These are phyloP conservation scores for Daphoenositta chrysoptera DNA, from an alignment of 2,113 vertebrate species.

Conservation along the genomic window DNA sequence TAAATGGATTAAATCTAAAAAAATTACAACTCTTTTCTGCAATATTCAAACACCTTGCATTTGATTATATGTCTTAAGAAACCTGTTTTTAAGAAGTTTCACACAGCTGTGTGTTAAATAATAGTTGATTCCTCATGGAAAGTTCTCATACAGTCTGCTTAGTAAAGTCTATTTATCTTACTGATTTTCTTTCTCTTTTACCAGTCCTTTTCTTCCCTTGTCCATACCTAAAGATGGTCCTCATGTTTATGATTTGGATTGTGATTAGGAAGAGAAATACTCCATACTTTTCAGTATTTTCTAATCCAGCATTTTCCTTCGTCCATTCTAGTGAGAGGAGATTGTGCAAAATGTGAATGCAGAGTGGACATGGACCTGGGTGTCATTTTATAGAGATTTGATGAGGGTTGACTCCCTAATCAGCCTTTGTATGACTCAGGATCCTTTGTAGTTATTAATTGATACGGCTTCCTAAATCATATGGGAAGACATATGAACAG, in stretches of 20 bases:
- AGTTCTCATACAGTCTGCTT: constrained; percentile 47
- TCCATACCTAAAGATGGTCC: background rate
- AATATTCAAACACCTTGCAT: background rate
- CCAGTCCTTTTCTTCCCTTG: background rate
- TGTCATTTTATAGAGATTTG: background rate
- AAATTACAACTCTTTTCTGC: background rate
- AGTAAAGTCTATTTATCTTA: constrained; percentile 63
- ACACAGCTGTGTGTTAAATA: background rate
- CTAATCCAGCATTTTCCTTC: background rate
- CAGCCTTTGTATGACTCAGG: background rate
- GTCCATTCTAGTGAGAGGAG: background rate
- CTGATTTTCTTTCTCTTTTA: constrained; percentile 49
- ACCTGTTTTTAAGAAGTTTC: background rate
- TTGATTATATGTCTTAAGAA: background rate
- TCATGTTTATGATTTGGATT: background rate
- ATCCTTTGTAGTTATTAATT: background rate
- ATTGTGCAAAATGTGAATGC: background rate
- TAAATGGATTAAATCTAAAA: constrained; percentile 10
- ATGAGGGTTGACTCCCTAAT: background rate
- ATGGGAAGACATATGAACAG: background rate
- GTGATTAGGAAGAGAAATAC: background rate
- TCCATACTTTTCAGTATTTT: background rate
- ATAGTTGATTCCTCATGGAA: constrained; percentile 47
- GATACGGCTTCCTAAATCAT: background rate
- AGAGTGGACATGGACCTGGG: background rate